Percentiles rank a stretch among this genome's conserved stretches.
phyloP scores from a whole-genome alignment of 2,888 invertebrate species.

The Synergus itoensis region DNA sequence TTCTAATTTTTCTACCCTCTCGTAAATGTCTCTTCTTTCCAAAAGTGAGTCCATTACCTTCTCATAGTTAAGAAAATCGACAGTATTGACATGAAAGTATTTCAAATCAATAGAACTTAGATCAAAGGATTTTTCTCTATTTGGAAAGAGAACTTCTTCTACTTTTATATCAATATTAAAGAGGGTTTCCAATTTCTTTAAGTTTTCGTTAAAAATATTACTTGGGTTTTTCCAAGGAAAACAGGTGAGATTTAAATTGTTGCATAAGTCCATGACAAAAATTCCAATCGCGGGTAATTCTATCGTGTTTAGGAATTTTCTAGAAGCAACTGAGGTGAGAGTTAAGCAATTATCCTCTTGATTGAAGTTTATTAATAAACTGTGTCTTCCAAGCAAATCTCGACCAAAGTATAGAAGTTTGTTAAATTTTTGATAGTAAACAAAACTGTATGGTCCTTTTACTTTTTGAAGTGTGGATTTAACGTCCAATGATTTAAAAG shows the following conservation, averaged over 20 bases:
- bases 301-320: constrained; percentile 77
- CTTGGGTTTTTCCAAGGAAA: constrained; percentile 76
- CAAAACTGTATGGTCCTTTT: constrained; percentile 91
- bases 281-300: constrained; percentile 84
- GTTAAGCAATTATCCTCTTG: constrained; percentile 62
- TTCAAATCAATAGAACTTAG: constrained; percentile 52
- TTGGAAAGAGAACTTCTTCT: constrained; percentile 49
- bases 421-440: constrained; percentile 84
- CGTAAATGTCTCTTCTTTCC: constrained; percentile 71
- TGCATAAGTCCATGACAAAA: constrained; percentile 79
- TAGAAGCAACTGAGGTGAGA: constrained; percentile 73
- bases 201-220: constrained; percentile 69
- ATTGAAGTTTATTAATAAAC: constrained; percentile 84
- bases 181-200: constrained; percentile 72
- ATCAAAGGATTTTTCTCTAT: constrained; percentile 37
- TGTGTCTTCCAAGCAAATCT: constrained; percentile 92
- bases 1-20: constrained; percentile 79
- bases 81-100: constrained; percentile 59
- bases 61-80: constrained; percentile 68
- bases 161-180: constrained; percentile 70
- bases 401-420: constrained; percentile 88
- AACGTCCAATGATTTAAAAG: constrained; percentile 69
- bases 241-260: constrained; percentile 74
- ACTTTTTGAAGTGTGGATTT: constrained; percentile 80
- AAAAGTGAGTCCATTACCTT: constrained; percentile 77